Evolutionary conservation across 2,113 vertebrate genomes (phyloP).

Genomic region (Mugil cephalus): DNA sequence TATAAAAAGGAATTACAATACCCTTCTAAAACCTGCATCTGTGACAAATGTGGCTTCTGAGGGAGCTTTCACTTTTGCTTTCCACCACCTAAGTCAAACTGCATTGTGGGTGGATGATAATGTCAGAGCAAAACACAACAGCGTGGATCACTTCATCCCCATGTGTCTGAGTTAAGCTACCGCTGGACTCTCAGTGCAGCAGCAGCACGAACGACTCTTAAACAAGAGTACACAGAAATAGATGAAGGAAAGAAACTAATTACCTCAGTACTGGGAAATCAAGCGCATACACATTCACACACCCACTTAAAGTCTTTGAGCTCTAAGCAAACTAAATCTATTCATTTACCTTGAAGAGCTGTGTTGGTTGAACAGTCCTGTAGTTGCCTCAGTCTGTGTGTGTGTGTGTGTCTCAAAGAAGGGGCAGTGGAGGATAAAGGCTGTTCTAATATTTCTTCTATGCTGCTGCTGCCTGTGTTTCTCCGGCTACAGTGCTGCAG

Average conservation of each 20-base stretch:
- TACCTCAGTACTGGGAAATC: background rate
- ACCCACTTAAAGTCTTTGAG: background rate
- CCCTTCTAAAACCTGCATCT: background rate
- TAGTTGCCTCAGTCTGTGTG: constrained; percentile 32
- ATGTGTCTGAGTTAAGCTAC: background rate
- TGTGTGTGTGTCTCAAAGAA: constrained; percentile 48
- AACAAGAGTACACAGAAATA: constrained; percentile 16
- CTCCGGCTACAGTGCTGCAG: constrained; percentile 78
- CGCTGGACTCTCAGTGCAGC: constrained; percentile 12
- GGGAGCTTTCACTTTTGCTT: constrained; percentile 3
- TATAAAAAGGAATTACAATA: constrained; percentile 10
- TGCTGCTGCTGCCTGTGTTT: constrained; percentile 66
- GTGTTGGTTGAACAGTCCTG: constrained; percentile 36
- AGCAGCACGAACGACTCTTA: background rate
- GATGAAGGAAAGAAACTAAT: constrained; percentile 15
- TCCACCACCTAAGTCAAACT: too few species aligned
- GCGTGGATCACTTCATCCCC: background rate
- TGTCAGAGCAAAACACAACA: background rate
- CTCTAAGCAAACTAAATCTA: constrained; percentile 26
- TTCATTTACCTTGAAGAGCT: constrained; percentile 62
- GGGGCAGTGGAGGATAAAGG: constrained; percentile 52
- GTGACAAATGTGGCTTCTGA: background rate
- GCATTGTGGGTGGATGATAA: background rate
- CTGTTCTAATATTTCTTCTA: constrained; percentile 79
- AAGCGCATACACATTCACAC: constrained; percentile 4